These are phyloP conservation scores for Sebastolobus altivelis DNA, from an alignment of 2,797 vertebrate genomes.

Conservation along the genomic window DNA sequence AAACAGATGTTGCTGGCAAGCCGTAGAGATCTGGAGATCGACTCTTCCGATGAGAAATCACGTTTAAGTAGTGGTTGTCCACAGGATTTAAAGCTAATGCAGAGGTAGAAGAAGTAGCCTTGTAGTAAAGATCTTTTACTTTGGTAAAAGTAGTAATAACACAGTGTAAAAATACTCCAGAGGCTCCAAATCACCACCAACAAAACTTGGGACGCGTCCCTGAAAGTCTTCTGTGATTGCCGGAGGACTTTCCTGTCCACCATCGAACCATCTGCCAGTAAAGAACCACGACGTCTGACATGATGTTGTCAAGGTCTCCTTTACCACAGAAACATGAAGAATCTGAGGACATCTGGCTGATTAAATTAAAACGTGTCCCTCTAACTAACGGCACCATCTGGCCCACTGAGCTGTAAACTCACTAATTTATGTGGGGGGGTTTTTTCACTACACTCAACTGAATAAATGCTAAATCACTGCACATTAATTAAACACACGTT, in stretches of 20 bases:
- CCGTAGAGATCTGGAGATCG: too few relatives aligned
- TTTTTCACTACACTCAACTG: neutral
- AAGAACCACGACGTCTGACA: conserved; percentile 33
- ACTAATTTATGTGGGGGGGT: conserved; percentile 51
- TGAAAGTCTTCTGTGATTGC: conserved; percentile 4
- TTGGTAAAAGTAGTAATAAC: too few relatives aligned
- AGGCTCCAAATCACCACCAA: neutral
- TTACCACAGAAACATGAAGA: conserved; percentile 52
- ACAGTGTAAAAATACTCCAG: too few relatives aligned
- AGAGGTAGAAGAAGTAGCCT: too few relatives aligned
- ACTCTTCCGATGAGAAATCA: too few relatives aligned
- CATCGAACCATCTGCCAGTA: conserved; percentile 18
- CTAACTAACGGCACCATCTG: conserved; percentile 61
- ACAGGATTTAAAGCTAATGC: too few relatives aligned
- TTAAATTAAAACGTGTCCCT: conserved; percentile 69
- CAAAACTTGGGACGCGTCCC: neutral
- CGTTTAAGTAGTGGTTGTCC: too few relatives aligned
- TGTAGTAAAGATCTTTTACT: too few relatives aligned
- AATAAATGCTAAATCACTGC: conserved; percentile 48
- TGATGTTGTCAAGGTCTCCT: conserved; percentile 52
- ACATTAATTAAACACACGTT: conserved; percentile 44
- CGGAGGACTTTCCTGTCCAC: conserved; percentile 8
- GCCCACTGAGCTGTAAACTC: conserved; percentile 44
- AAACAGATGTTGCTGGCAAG: too few relatives aligned
- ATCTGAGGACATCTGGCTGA: conserved; percentile 68